A percentile compares a stretch with the other conserved stretches of the same genome.
These are phyloP conservation scores for Echinops telfairi DNA, from an alignment of 2,113 vertebrate species.

Conservation along the genomic window DNA sequence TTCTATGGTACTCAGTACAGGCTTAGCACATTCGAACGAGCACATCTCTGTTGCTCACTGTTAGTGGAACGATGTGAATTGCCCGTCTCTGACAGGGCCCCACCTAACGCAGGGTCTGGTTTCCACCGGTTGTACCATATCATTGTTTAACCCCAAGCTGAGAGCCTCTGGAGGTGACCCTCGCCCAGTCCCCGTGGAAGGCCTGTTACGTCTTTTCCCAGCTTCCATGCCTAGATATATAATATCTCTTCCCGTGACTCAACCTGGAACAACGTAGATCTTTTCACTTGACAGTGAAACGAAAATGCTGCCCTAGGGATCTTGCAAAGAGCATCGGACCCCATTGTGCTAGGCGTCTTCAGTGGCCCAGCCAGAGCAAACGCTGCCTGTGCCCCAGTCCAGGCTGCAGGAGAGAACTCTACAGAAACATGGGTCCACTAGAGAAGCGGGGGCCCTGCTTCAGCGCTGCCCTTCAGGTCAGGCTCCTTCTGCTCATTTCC, in stretches of 20 bases:
- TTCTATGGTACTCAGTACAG: background rate
- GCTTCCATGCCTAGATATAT: background rate
- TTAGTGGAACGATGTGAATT: background rate
- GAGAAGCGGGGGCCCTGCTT: slow-evolving; percentile 71
- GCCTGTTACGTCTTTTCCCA: background rate
- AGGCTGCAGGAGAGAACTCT: background rate
- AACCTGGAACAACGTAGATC: background rate
- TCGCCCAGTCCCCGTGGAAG: background rate
- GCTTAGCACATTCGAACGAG: background rate
- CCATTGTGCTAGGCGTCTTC: background rate
- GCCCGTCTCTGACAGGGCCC: background rate
- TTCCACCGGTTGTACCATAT: background rate
- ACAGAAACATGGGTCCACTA: slow-evolving; percentile 42
- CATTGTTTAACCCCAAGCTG: background rate
- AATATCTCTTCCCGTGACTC: background rate
- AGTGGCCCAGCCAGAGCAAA: background rate
- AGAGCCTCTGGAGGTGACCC: background rate
- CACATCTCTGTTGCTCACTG: background rate
- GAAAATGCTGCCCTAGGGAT: background rate
- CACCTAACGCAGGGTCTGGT: background rate
- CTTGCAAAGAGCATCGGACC: background rate
- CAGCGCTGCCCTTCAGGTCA: slow-evolving; percentile 74
- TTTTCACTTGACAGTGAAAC: background rate
- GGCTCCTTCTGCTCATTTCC: slow-evolving; percentile 82
- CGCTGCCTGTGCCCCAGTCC: background rate